Conservation (phyloP, 2,888 invertebrate genomes). For the Digitonthophagus gazella region DNA sequence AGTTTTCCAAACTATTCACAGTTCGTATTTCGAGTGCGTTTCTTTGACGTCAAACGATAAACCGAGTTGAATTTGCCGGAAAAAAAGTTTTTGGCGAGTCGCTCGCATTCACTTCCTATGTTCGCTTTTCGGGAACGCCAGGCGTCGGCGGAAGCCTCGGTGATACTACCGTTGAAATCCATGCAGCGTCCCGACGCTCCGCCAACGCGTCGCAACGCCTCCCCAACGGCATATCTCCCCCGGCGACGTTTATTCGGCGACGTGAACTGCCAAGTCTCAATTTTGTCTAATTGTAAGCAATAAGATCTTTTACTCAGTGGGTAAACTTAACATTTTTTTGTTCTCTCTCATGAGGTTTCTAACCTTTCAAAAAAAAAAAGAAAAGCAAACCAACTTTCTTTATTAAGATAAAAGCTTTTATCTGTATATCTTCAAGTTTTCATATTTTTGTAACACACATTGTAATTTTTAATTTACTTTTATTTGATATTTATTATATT, state of each 20-base stretch:
- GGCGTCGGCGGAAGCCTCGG: slow-evolving; percentile 32
- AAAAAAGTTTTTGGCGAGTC: neutral
- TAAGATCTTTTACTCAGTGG: slow-evolving; percentile 2
- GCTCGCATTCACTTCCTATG: neutral
- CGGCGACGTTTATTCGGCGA: slow-evolving; percentile 20
- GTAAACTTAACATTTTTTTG: neutral
- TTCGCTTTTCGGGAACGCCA: slow-evolving; percentile 21
- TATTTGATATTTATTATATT: too few relatives aligned
- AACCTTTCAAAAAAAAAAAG: neutral
- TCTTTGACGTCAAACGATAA: neutral
- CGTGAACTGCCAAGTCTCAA: slow-evolving; percentile 10
- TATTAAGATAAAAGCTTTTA: too few relatives aligned
- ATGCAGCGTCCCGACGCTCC: slow-evolving; percentile 34
- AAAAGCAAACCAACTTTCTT: too few relatives aligned
- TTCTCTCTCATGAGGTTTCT: neutral
- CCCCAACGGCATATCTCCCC: slow-evolving; percentile 24
- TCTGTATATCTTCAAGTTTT: too few relatives aligned
- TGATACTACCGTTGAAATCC: slow-evolving; percentile 32
- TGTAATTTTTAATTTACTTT: too few relatives aligned
- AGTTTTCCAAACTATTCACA: neutral
- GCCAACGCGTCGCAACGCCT: slow-evolving; percentile 28
- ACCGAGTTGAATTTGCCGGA: too few relatives aligned
- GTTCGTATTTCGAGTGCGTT: neutral
- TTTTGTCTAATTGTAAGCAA: slow-evolving; percentile 21
- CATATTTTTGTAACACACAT: too few relatives aligned